These are phyloP conservation scores for Augochlorella aurata DNA, from an alignment of 2,888 invertebrate species.

Conservation along the genomic window DNA sequence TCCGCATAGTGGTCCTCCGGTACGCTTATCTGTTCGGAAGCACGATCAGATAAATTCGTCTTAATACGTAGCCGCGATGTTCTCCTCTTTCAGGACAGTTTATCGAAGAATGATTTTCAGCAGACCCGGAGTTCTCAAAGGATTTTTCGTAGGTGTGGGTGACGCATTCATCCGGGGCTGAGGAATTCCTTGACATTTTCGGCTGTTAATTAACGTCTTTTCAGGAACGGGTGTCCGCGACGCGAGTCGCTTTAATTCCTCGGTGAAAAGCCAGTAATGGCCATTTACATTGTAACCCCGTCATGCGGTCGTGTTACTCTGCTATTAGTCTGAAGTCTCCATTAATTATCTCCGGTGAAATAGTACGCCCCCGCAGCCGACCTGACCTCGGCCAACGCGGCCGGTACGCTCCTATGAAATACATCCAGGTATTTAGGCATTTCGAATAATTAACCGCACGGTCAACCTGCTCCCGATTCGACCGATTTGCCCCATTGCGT, in stretches of 20 bases:
- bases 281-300: slow-evolving; percentile 57
- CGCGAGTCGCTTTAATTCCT: slow-evolving; percentile 51
- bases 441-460: slow-evolving; percentile 72
- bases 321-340: slow-evolving; percentile 70
- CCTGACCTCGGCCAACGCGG: slow-evolving; percentile 47
- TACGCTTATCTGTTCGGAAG: neutral
- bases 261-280: slow-evolving; percentile 57
- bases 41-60: neutral
- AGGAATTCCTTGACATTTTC: slow-evolving; percentile 14
- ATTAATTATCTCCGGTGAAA: slow-evolving; percentile 72
- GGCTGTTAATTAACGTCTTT: slow-evolving; percentile 22
- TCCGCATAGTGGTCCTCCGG: neutral
- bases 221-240: slow-evolving; percentile 12
- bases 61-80: neutral
- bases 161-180: neutral
- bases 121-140: neutral
- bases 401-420: slow-evolving; percentile 67
- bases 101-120: neutral
- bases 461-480: slow-evolving; percentile 34
- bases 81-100: neutral
- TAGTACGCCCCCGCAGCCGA: slow-evolving; percentile 59
- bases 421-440: slow-evolving; percentile 74
- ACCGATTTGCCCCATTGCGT: slow-evolving; percentile 28
- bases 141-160: neutral
- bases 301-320: slow-evolving; percentile 63